These are phyloP conservation scores for Beris chalybata DNA, from an alignment of 2,888 invertebrate species.

Conservation along the genomic window DNA sequence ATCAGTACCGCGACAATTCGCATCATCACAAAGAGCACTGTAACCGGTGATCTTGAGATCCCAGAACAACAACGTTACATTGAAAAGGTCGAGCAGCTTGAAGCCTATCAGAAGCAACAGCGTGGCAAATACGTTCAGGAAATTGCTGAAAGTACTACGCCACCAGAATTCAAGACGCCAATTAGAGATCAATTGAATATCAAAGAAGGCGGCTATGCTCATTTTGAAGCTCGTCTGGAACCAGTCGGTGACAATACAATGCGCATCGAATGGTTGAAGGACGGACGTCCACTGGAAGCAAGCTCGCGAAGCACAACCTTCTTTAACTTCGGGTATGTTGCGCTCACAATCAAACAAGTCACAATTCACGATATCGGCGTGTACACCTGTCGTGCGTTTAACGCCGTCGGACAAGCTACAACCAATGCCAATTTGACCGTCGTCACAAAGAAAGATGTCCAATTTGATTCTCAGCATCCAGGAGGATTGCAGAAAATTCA, in stretches of 20 bases:
- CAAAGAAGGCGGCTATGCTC: slow-evolving; percentile 91
- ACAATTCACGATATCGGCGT: slow-evolving; percentile 86
- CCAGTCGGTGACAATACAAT: slow-evolving; percentile 89
- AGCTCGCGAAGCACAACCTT: slow-evolving; percentile 91
- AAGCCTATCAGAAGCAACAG: slow-evolving; percentile 82
- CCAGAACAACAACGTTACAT: slow-evolving; percentile 90
- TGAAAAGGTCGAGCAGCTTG: slow-evolving; percentile 87
- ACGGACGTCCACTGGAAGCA: slow-evolving; percentile 87
- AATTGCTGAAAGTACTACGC: slow-evolving; percentile 74
- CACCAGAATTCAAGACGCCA: slow-evolving; percentile 86
- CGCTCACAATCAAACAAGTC: slow-evolving; percentile 88
- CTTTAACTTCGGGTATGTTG: slow-evolving; percentile 94
- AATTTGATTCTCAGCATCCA: slow-evolving; percentile 89
- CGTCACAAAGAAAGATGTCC: slow-evolving; percentile 80
- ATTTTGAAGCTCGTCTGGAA: slow-evolving; percentile 93
- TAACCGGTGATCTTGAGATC: slow-evolving; percentile 84
- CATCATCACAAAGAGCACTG: slow-evolving; percentile 77
- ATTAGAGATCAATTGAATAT: slow-evolving; percentile 84
- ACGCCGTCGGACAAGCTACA: slow-evolving; percentile 81
- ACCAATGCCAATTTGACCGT: slow-evolving; percentile 82
- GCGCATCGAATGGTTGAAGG: slow-evolving; percentile 90
- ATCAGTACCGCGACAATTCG: slow-evolving; percentile 78
- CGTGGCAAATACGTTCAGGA: slow-evolving; percentile 80
- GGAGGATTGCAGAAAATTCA: slow-evolving; percentile 91
- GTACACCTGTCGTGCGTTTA: slow-evolving; percentile 87